Evolutionary conservation across 2,888 invertebrate species (phyloP), one percentile per base, ranked within the genome.

Genomic region (Ochlodes sylvanus): DNA sequence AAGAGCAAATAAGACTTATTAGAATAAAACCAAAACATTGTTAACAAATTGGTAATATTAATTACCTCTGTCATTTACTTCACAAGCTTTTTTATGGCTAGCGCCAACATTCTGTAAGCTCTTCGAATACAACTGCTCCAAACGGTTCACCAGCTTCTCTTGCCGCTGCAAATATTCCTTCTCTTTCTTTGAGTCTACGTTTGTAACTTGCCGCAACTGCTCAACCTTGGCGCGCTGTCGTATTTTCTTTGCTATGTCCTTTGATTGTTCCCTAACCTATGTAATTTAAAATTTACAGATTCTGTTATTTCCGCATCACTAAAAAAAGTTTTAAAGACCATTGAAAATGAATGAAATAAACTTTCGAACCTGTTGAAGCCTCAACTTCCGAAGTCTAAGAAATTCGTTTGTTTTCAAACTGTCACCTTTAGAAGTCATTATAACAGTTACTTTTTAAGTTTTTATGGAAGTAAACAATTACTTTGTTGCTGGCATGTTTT

Each of bases 221-320:
- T 92, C 93, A 70, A 83, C 82, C 77, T 87, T 88, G 58, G 92
- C 87, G 70, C 92, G 89, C 77, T 89, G 87, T 72, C 93, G 80
- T 73, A 93, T 85, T 80, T 88, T 89, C 77, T 89, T 92, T 14
- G 93, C 93, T 63, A 94, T 90, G 66, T 92, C 91, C 82, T 93
- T 93, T 58, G 93, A 94, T 76, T 94, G 93, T 81, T 94, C 93
- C 72, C 93, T 87, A 75, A 94, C 93, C 93, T 94, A 86, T 79
- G 88, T 84, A 75, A 60, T 42, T 34, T 15, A 27, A 34, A 41
- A 69, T 61, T 72, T 69, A 44, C 69, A 63, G 38, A 56, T 65
- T 27, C 27, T 27, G 69, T 71, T 71, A 72, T 67, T 71, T 68
- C 62, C 9, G 50, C 41, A 55, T 41, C 42, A 72, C 69, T 65